Evolutionary conservation across 2,113 vertebrate species (phyloP), one percentile per base, ranked within the genome.

Genomic region (Cheirogaleus medius): DNA sequence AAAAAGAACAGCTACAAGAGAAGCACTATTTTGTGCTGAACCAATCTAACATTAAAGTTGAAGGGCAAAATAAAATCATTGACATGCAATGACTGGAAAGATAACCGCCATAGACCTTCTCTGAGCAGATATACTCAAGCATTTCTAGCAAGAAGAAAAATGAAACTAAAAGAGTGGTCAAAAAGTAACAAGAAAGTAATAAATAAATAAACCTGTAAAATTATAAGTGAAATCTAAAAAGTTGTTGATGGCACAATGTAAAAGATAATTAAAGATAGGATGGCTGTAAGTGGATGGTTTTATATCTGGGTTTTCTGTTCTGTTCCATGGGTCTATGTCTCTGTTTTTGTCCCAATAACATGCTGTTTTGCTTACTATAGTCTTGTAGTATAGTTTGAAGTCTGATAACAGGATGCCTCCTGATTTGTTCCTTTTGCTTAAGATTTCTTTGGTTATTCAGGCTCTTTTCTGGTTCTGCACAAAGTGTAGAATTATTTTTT

Each of bases 61-160:
- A 96, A 93, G 66, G 77, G 34, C 60, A 91, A 81, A 90, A 77
- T 42, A 82, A 84, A 93, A 69, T 44, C 23, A 74, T 60, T 56
- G 12, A 63, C 42, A 34, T 44, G 7, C 52, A 71, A 90, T 60
- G 76, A 85, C 63, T 64, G 10, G 10, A 81, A 77, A 49, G n/a
- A 47, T 87, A 54, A 20, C 8, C 25, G 34, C 39, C 44, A 68
- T 29, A 95, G 84, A 37, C 8, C n/a, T 8, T 80, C 49, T 94
- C 58, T 69, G 47, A 81, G 64, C 37, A 94, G 64, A 91, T 56
- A 54, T 1, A 52, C 27, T 37, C 4, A 9, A 44, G 73, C 23
- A 15, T 86, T 82, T 85, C 81, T 85, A 77, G 47, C 7, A 76
- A 85, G 58, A 54, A 77, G 68, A 71, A 78, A 95, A 93, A 91